Base-by-base conservation (phyloP, 2,113 vertebrate species). In the Hypocryptadius cinnamomeus region DNA sequence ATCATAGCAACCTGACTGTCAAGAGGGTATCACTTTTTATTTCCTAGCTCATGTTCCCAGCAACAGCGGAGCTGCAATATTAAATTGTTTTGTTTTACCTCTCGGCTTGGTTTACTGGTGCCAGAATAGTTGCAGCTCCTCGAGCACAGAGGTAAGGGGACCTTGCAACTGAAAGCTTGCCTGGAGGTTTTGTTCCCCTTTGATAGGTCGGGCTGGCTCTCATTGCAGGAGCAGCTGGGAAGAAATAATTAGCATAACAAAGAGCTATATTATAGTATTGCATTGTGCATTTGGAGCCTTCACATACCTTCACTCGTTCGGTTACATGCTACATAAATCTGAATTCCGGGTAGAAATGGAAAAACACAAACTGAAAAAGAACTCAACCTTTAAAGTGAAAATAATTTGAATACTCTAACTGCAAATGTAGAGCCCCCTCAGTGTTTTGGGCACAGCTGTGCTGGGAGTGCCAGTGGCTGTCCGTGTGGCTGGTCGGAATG, bases 171-270 rank as follows among this genome's bases (percentile, higher is more conserved):
- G 79, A 84, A 59, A 85, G 40, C 92, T 92, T 31, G 68, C 85
- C 93, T 79, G 37, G 85, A 93, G 93, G 65, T 96, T 97, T 95
- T 86, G 85, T 96, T 97, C 96, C 95, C 92, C 64, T 93, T 94
- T 93, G 95, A 91, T 95, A 96, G 96, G 93, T 90, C 39, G 79
- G 85, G 90, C 95, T 97, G 95, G 95, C 72, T 79, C 82, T 76
- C 69, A 22, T 85, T 97, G 97, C 96, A 94, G 94, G 91, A 97
- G 97, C 96, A 96, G 97, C 97, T 98, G 98, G 96, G 94, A 97
- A 97, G 96, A 87, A 90, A 87, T 82, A 96, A 98, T 98, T 97
- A 97, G 95, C 97, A 97, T 97, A 97, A 97, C 98, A 98, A 98
- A 98, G 97, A 95, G 92, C 96, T 85, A 60, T 90, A 86, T 96